Conservation (phyloP, 2,888 invertebrate species). For the Diloba caeruleocephala region DNA sequence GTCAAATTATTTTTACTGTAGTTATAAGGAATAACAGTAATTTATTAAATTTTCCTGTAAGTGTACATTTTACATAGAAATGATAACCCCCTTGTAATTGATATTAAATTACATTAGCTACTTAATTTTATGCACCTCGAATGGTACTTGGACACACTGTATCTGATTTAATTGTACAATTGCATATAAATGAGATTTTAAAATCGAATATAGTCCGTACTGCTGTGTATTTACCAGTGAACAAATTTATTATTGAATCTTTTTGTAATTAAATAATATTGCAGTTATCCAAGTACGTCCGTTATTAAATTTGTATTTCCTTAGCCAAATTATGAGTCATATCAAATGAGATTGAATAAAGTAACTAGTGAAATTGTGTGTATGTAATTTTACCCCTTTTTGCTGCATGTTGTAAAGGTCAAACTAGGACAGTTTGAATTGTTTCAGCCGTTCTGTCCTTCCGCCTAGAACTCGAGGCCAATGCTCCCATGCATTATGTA, state of each 20-base stretch:
- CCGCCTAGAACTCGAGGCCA: no score
- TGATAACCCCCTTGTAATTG: constrained; percentile 62
- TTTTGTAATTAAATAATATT: constrained; percentile 9
- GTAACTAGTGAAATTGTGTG: constrained; percentile 70
- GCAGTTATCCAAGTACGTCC: constrained; percentile 68
- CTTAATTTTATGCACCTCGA: constrained; percentile 67
- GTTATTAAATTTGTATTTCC: constrained; percentile 74
- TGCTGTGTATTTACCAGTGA: constrained; percentile 3
- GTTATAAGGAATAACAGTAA: constrained; percentile 46
- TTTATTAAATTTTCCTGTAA: constrained; percentile 73
- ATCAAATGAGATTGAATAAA: constrained; percentile 88
- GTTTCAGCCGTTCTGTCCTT: no score
- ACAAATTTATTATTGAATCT: not conserved
- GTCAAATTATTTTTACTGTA: constrained; percentile 46
- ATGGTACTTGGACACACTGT: constrained; percentile 60
- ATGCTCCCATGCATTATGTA: no score
- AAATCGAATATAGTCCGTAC: constrained; percentile 2
- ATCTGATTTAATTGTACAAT: constrained; percentile 8
- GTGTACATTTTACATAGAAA: constrained; percentile 73
- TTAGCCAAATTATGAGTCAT: constrained; percentile 88
- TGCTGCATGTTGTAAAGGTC: no score
- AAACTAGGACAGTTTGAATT: no score
- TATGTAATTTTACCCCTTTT: constrained; percentile 50
- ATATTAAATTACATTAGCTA: constrained; percentile 61
- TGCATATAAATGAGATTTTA: constrained; percentile 5